Base-by-base conservation (phyloP, 2,113 vertebrate genomes). In the Brachyhypopomus occidentalis region DNA sequence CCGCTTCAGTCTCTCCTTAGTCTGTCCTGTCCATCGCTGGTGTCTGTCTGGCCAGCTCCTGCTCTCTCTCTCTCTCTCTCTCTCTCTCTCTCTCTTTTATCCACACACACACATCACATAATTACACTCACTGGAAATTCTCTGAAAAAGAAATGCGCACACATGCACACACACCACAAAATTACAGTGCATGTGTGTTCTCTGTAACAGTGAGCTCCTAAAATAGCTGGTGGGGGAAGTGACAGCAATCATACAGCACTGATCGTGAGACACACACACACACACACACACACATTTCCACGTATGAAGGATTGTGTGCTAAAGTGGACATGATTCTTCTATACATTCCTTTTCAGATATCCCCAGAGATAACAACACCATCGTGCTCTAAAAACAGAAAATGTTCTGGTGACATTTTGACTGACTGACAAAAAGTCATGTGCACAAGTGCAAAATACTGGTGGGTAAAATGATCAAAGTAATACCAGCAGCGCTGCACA, bases 141-240 rank as follows among this genome's bases (percentile, higher is more conserved):
- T 52, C 27, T 3, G 69, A 52, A 25, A 72, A 72, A 79, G 60
- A 63, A 38, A 48, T 22, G 30, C 30, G 30, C 30, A 34, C n/a
- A 72, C 56, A 45, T 36, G 58, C 20, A 78, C 81, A 78, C 70
- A 79, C 2, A 72, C 78, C 66, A 48, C 83, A 80, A 80, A 83
- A 84, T 80, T 77, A 80, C 78, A 84, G 78, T 72, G 73, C 71
- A 22, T 38, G 66, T 48, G 19, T 52, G 30, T 20, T 22, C 72
- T 72, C 30, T 69, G 59, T 66, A 72, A 77, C 59, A 77, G 66
- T 67, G 74, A 64, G 74, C 67, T 38, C 72, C 64, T 80, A 66
- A 83, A 83, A 83, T 83, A 83, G 63, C 71, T 48, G 16, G 8
- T 58, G 62, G 41, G 36, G 71, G 72, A 59, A 70, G 66, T 41